These are phyloP conservation scores for Eupithecia insigniata DNA, from an alignment of 2,888 invertebrate genomes.

Conservation along the genomic window DNA sequence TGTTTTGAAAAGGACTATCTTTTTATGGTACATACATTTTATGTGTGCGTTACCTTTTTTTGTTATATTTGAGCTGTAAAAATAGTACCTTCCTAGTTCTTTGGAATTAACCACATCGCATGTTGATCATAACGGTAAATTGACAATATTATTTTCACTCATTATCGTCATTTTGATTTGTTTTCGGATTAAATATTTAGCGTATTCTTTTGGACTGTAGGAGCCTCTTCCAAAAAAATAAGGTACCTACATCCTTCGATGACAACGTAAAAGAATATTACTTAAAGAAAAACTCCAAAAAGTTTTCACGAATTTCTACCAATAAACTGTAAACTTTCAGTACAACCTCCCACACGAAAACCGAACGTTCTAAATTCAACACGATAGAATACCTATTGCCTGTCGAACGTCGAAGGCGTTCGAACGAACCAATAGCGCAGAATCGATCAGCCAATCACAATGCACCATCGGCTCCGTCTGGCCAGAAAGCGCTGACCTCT, in stretches of 20 bases:
- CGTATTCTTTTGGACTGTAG: neutral
- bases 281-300: neutral
- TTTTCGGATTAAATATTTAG: too few relatives aligned
- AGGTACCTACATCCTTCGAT: neutral
- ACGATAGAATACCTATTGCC: conserved; percentile 66
- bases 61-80: neutral
- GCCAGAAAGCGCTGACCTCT: conserved; percentile 53
- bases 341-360: conserved; percentile 16
- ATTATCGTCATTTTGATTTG: neutral
- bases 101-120: neutral
- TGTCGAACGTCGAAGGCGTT: conserved; percentile 47
- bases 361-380: conserved; percentile 51
- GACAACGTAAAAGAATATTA: neutral
- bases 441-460: conserved; percentile 84
- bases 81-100: neutral
- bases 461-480: conserved; percentile 60
- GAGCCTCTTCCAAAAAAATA: too few relatives aligned
- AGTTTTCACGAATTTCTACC: neutral
- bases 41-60: neutral
- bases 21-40: neutral
- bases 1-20: conserved; percentile 19
- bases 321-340: neutral
- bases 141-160: too few relatives aligned
- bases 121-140: too few relatives aligned
- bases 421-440: conserved; percentile 80